Conservation (phyloP, 1,140 invertebrate genomes). For the Nasonia longicornis region DNA sequence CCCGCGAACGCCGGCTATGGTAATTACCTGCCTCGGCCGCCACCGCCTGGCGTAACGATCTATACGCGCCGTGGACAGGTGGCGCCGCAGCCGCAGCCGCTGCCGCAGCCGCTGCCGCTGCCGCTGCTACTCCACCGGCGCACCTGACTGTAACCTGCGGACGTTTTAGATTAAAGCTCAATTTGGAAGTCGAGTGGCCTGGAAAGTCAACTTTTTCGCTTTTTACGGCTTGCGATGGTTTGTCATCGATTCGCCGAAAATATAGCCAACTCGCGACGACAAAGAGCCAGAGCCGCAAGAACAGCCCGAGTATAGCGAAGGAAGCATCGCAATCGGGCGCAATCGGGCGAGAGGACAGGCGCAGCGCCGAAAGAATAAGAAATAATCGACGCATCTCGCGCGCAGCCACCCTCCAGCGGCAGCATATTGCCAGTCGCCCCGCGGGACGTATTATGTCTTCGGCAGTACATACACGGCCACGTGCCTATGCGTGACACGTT, state of each 20-base stretch:
- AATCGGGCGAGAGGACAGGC: conserved; percentile 24
- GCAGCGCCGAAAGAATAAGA: conserved; percentile 29
- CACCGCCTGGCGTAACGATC: conserved; percentile 7
- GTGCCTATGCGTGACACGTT: conserved; percentile 70
- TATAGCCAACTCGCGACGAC: too few species aligned
- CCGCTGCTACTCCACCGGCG: too few species aligned
- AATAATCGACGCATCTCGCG: conserved; percentile 34
- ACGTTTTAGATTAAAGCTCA: conserved; percentile 28
- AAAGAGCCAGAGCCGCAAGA: too few species aligned
- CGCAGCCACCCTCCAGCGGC: neutral
- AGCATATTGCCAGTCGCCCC: conserved; percentile 35
- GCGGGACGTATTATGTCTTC: conserved; percentile 45
- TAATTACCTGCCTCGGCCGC: conserved; percentile 30
- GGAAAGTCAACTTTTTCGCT: too few species aligned
- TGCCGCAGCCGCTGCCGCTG: too few species aligned
- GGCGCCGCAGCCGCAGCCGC: neutral
- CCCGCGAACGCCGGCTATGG: conserved; percentile 30
- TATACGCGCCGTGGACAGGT: neutral
- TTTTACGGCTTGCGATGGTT: too few species aligned
- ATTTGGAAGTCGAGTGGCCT: conserved; percentile 26
- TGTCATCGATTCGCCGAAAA: too few species aligned
- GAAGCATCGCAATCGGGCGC: conserved; percentile 18
- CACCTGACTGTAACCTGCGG: too few species aligned
- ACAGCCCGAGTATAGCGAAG: too few species aligned
- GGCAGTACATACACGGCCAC: conserved; percentile 60